These are phyloP conservation scores for Hipparchia semele DNA, from an alignment of 2,888 invertebrate species.

Conservation along the genomic window DNA sequence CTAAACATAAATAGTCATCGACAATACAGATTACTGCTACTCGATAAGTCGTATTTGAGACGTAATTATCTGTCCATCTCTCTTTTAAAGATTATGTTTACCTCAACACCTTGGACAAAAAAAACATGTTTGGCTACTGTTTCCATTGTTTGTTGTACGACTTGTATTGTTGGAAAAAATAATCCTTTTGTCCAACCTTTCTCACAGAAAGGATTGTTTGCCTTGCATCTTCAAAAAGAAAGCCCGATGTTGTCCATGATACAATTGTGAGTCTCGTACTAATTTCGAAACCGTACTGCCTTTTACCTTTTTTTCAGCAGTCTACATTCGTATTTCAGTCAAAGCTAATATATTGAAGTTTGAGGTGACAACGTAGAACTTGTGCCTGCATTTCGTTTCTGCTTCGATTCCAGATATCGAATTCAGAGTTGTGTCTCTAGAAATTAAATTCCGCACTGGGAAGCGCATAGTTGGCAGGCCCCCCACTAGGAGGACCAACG, in stretches of 20 bases:
- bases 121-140: slow-evolving; percentile 65
- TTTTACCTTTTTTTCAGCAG: background rate
- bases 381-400: too few relatives aligned
- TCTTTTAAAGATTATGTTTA: slow-evolving; percentile 53
- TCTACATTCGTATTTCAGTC: background rate
- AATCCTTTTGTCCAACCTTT: slow-evolving; percentile 56
- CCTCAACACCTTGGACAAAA: slow-evolving; percentile 53
- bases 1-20: slow-evolving; percentile 36
- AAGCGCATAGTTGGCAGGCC: too few relatives aligned
- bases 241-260: slow-evolving; percentile 35
- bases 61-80: slow-evolving; percentile 67
- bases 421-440: too few relatives aligned
- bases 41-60: slow-evolving; percentile 62
- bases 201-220: slow-evolving; percentile 59
- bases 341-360: too few relatives aligned
- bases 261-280: slow-evolving; percentile 33
- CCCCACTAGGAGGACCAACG: too few relatives aligned
- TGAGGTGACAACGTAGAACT: too few relatives aligned
- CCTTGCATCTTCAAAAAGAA: slow-evolving; percentile 46
- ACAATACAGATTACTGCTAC: slow-evolving; percentile 61
- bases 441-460: too few relatives aligned
- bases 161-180: slow-evolving; percentile 64
- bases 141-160: slow-evolving; percentile 68
- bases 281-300: slow-evolving; percentile 37
- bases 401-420: too few relatives aligned